These are phyloP conservation scores for Monoplex corrugatus DNA, from an alignment of 2,888 invertebrate species.

Conservation along the genomic window DNA sequence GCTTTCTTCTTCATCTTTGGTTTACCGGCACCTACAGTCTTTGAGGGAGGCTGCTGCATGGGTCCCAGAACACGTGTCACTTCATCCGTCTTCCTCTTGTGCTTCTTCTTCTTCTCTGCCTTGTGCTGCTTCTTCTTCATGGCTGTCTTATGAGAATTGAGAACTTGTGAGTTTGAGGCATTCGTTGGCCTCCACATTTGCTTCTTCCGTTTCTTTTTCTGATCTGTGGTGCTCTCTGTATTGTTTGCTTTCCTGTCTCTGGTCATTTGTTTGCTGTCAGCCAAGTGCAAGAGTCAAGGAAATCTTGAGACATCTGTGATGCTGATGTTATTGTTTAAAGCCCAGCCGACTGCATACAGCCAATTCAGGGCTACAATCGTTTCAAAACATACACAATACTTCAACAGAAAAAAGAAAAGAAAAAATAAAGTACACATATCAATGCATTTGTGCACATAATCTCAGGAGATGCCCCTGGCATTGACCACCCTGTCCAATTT, in stretches of 20 bases:
- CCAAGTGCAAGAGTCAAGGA: constrained; percentile 30
- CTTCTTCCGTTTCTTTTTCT: neutral
- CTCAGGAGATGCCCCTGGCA: neutral
- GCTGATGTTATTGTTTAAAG: neutral
- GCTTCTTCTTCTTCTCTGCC: constrained; percentile 24
- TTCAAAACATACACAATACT: neutral
- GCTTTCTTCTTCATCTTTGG: neutral
- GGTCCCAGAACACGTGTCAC: constrained; percentile 42
- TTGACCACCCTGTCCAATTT: neutral
- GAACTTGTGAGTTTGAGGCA: neutral
- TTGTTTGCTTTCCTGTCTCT: neutral
- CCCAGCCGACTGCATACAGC: neutral
- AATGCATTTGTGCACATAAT: neutral
- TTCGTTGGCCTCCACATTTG: constrained; percentile 44
- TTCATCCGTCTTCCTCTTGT: constrained; percentile 40
- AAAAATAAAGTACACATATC: neutral
- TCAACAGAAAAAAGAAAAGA: neutral
- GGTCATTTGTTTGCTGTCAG: neutral
- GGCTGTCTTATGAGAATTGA: neutral
- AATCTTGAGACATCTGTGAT: neutral
- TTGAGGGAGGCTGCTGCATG: neutral
- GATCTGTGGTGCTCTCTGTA: neutral
- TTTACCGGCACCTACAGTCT: neutral
- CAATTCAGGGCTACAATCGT: neutral
- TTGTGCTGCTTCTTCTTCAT: neutral